Evolutionary conservation across 2,888 invertebrate species (phyloP), one percentile per base, ranked within the genome.

Genomic region (Myathropa florea): DNA sequence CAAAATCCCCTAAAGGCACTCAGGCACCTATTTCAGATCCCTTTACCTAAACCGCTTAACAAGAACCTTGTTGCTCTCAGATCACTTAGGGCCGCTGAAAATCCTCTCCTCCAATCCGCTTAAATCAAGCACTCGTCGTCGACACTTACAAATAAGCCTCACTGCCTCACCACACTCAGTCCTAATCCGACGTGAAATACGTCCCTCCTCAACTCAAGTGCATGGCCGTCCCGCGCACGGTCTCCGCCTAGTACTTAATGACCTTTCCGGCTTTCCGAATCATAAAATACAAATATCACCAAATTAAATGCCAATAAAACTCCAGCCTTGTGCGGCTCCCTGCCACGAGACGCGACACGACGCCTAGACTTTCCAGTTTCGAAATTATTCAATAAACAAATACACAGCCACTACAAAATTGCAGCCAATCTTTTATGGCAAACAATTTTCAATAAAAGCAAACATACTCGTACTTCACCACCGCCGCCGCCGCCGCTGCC

Each of bases 371-470:
- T 63, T 70, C 65, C 30, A 63, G 14, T 36, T 85, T 77, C 75
- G 79, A 73, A 84, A 80, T 84, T 79, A 84, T 84, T 84, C 81
- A 72, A 72, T 76, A 64, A 85, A 68, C 77, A 84, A 80, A 76
- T 65, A 60, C 30, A 55, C 65, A 39, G 12, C 36, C 36, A 46
- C 46, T 46, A 10, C 46, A 46, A 67, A 59, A 39, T 64, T 73
- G 75, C 83, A 75, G 68, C 39, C 53, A 78, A 70, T 72, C 65
- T 84, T 79, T 60, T 83, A 84, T 84, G 61, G 60, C 71, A 80
- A 80, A 76, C 84, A 81, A 71, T 77, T 81, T 77, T 71, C 72
- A 85, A 81, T 77, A 81, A 84, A 84, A 80, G 33, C 70, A 79
- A 76, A 80, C 73, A 83, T 36, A 83, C 61, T 10, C 33, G n/a